These are phyloP conservation scores for Rhodinocichla rosea DNA, from an alignment of 2,113 vertebrate species.

Conservation along the genomic window DNA sequence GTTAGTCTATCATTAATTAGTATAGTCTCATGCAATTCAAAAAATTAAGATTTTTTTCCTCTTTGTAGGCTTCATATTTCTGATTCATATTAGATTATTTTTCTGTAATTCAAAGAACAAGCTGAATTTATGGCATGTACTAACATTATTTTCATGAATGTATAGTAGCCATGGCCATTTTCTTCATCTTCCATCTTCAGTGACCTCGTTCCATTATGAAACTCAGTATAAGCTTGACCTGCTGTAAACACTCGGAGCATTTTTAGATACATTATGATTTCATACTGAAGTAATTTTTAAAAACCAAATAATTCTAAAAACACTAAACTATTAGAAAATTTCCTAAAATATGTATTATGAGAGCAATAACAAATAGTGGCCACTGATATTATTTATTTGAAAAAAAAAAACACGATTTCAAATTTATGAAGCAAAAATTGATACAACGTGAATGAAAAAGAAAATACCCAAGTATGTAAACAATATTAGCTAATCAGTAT, in stretches of 20 bases:
- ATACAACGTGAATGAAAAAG: background rate
- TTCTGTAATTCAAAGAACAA: background rate
- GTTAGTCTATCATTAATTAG: background rate
- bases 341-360: background rate
- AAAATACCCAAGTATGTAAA: background rate
- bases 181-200: background rate
- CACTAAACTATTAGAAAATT: background rate
- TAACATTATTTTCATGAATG: background rate
- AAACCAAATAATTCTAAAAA: background rate
- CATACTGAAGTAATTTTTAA: background rate
- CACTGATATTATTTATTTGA: background rate
- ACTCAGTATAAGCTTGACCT: background rate
- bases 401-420: accelerated
- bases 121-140: background rate
- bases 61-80: background rate
- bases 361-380: background rate
- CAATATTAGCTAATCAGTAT: background rate
- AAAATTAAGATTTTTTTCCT: background rate
- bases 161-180: background rate
- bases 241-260: background rate
- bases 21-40: background rate
- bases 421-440: background rate
- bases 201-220: background rate
- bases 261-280: background rate
- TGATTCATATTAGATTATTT: background rate